Evolutionary conservation across 2,888 invertebrate genomes (phyloP).

Genomic region (Leucophenga maculata): DNA sequence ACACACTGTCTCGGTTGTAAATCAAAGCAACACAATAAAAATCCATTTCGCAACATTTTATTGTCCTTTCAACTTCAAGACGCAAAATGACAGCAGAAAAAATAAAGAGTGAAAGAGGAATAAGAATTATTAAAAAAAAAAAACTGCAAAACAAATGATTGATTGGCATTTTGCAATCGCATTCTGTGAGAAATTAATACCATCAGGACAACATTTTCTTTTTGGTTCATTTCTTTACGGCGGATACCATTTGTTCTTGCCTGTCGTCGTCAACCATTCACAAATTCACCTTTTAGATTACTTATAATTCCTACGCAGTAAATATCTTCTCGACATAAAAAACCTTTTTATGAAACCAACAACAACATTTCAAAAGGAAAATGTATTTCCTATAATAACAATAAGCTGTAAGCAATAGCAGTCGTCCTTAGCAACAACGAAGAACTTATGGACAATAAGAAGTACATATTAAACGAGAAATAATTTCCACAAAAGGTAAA

Average conservation of each 20-base stretch:
- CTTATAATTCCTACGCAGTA: no score
- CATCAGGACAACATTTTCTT: background rate
- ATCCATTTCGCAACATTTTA: no score
- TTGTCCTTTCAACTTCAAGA: no score
- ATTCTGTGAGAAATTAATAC: background rate
- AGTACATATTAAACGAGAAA: background rate
- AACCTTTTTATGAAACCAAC: constrained; percentile 13
- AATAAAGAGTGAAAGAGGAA: no score
- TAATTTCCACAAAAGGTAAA: background rate
- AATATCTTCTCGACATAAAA: background rate
- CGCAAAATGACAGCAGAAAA: no score
- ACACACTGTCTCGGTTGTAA: no score
- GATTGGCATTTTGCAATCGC: constrained; percentile 4
- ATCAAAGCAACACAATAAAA: no score
- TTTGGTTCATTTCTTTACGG: background rate
- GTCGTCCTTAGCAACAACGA: background rate
- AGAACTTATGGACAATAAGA: background rate
- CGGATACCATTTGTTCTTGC: background rate
- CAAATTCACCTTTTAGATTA: background rate
- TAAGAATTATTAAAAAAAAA: background rate
- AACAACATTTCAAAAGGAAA: constrained; percentile 1
- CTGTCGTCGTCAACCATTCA: background rate
- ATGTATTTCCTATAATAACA: background rate
- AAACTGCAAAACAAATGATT: background rate
- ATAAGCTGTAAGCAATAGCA: background rate